phyloP scores from a whole-genome alignment of 2,113 vertebrate species.

The Hemibagrus wyckioides region DNA sequence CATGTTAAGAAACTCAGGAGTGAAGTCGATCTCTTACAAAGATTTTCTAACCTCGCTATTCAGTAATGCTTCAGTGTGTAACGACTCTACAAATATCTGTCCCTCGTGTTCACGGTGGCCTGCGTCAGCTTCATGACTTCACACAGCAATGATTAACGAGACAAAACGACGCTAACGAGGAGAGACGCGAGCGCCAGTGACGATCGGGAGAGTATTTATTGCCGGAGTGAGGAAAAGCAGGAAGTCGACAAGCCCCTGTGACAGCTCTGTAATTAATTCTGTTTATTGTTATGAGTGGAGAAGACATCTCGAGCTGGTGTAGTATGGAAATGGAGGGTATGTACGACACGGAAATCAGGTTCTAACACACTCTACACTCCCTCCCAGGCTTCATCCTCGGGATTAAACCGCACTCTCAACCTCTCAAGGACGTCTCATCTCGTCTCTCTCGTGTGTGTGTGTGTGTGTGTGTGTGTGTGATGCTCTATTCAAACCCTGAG shows the following conservation, averaged over 20 bases:
- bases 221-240: neutral
- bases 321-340: neutral
- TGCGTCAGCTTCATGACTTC: neutral
- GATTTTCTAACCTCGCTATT: neutral
- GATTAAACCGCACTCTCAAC: neutral
- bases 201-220: neutral
- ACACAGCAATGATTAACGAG: neutral
- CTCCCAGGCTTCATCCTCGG: neutral
- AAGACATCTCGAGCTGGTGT: neutral
- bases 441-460: neutral
- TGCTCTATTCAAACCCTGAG: conserved; percentile 58
- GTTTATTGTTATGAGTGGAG: neutral
- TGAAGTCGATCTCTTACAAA: neutral
- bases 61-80: neutral
- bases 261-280: neutral
- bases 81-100: neutral
- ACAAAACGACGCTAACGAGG: neutral
- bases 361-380: neutral
- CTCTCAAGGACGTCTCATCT: conserved; percentile 7
- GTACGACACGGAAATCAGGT: neutral
- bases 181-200: neutral
- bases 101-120: neutral
- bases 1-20: neutral
- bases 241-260: neutral
- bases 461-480: neutral